Evolutionary conservation across 2,113 vertebrate species (phyloP).

Genomic region (Menidia beryllina): DNA sequence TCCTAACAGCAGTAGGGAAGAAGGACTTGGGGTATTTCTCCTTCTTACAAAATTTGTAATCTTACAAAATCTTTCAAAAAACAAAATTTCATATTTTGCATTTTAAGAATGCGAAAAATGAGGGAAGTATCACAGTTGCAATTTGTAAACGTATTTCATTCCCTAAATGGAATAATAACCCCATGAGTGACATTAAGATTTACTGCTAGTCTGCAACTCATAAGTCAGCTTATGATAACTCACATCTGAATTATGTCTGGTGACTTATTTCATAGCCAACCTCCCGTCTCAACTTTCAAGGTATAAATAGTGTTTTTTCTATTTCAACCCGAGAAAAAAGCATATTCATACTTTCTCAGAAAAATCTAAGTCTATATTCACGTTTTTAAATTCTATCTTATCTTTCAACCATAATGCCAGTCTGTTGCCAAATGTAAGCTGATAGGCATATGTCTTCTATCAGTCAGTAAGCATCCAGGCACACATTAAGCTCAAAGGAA

Average conservation of each 20-base stretch:
- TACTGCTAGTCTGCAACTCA: too few species aligned
- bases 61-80: too few species aligned
- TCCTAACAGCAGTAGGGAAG: too few species aligned
- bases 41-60: too few species aligned
- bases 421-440: slow-evolving; percentile 7
- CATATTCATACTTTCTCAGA: background rate
- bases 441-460: slow-evolving; percentile 12
- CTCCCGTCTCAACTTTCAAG: background rate
- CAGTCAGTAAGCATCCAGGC: slow-evolving; percentile 17
- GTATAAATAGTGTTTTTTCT: background rate
- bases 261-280: slow-evolving; percentile 7
- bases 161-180: too few species aligned
- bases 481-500: slow-evolving; percentile 19
- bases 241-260: slow-evolving; percentile 4
- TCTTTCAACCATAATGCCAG: background rate
- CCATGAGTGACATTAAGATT: too few species aligned
- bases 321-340: background rate
- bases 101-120: too few species aligned
- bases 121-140: too few species aligned
- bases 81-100: too few species aligned
- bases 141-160: too few species aligned
- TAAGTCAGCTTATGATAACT: background rate
- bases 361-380: background rate
- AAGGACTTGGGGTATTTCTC: too few species aligned
- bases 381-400: background rate